Conservation (phyloP, 2,113 vertebrate genomes). For the Natator depressus region DNA sequence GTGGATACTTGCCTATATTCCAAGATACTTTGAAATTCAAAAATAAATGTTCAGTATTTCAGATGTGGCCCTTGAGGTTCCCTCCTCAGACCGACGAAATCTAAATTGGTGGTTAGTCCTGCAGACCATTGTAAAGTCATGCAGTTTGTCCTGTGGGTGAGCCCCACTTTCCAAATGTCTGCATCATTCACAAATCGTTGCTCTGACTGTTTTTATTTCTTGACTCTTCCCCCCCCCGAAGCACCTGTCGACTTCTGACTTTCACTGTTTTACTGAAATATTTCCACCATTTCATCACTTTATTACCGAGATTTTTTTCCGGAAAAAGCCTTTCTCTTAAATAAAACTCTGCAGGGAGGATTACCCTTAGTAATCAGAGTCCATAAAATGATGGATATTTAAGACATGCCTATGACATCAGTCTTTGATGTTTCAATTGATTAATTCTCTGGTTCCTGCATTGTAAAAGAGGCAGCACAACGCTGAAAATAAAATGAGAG, state of each 20-base stretch:
- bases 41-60: background rate
- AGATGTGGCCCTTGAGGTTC: background rate
- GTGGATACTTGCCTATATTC: background rate
- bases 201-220: slow-evolving; percentile 13
- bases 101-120: background rate
- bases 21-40: background rate
- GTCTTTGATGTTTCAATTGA: slow-evolving; percentile 5
- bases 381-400: background rate
- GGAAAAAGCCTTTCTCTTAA: background rate
- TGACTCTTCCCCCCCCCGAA: background rate
- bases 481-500: background rate
- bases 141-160: background rate
- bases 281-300: slow-evolving; percentile 24
- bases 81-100: background rate
- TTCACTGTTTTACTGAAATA: slow-evolving; percentile 34
- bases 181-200: slow-evolving; percentile 7
- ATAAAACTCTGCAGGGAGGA: background rate
- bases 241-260: slow-evolving; percentile 13
- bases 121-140: background rate
- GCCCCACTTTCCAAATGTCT: background rate
- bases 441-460: background rate
- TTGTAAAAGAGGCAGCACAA: background rate
- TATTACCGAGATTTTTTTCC: background rate
- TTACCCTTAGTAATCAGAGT: slow-evolving; percentile 6
- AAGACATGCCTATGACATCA: background rate